A percentile compares a stretch with the other conserved stretches of the same genome.
Evolutionary conservation across 30 jellyfish, hydroid and myxozoan genomes (phyloP).

Genomic region (Hydractinia symbiolongicarpus): DNA sequence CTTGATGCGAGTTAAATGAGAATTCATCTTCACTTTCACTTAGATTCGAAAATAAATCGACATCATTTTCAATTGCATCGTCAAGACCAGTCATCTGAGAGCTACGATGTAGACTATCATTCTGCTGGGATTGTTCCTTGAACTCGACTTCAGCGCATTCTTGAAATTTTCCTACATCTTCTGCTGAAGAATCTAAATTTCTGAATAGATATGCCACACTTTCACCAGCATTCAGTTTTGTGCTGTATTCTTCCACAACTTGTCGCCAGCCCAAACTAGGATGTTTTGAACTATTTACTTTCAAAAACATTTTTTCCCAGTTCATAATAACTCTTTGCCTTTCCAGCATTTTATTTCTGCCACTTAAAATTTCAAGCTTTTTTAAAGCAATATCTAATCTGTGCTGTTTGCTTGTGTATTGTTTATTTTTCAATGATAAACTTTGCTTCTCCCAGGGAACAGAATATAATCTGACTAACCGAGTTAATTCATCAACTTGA

Average conservation of each 20-base stretch:
- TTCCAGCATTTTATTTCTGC: constrained; percentile 57
- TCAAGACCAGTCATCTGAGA: neutral
- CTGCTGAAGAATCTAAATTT: neutral
- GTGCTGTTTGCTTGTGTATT: constrained; percentile 60
- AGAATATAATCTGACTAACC: constrained; percentile 62
- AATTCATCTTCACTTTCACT: neutral
- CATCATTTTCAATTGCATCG: neutral
- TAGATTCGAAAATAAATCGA: neutral
- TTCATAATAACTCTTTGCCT: constrained; percentile 53
- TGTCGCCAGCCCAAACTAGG: constrained; percentile 74
- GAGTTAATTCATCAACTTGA: constrained; percentile 53
- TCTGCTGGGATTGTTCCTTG: neutral
- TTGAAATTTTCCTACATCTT: neutral
- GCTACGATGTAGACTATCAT: neutral
- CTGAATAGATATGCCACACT: constrained; percentile 38
- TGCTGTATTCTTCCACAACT: constrained; percentile 45
- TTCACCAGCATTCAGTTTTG: constrained; percentile 43
- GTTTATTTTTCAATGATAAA: constrained; percentile 55
- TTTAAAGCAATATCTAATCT: constrained; percentile 64
- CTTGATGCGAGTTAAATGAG: neutral
- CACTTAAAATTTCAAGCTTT: constrained; percentile 61
- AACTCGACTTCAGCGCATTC: neutral
- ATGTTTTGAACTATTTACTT: constrained; percentile 41
- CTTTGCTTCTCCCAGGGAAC: constrained; percentile 75
- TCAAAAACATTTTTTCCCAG: constrained; percentile 81